Conservation (phyloP, 2,113 vertebrate genomes). For the Sphaerodactylus townsendi region DNA sequence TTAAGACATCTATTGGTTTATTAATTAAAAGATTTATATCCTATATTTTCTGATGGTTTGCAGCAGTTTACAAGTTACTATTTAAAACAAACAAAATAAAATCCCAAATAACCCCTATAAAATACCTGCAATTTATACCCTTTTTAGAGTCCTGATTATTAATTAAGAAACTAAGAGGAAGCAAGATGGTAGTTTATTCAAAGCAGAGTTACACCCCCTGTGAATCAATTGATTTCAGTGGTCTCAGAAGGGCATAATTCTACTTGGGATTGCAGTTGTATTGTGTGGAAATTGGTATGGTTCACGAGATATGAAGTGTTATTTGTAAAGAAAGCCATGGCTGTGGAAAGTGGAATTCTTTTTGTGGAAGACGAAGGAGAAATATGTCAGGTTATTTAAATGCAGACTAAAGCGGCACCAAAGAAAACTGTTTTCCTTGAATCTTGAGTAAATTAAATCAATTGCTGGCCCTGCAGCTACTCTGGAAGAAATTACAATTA, state of each 20-base stretch:
- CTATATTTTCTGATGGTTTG: too few relatives aligned
- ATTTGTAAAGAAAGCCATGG: background rate
- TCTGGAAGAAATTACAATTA: conserved; percentile 38
- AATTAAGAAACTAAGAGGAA: background rate
- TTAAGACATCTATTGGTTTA: too few relatives aligned
- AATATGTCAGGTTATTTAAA: background rate
- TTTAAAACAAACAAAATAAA: background rate
- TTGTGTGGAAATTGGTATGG: too few relatives aligned
- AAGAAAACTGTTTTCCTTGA: conserved; percentile 1
- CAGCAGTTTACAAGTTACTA: too few relatives aligned
- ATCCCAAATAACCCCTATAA: too few relatives aligned
- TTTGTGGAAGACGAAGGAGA: background rate
- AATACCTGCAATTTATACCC: too few relatives aligned
- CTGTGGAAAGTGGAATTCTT: background rate
- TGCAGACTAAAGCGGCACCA: background rate
- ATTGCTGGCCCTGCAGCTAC: conserved; percentile 25
- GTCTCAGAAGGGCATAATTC: background rate
- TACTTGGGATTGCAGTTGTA: background rate
- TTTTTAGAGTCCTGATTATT: too few relatives aligned
- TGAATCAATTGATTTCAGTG: too few relatives aligned
- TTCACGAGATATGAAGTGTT: background rate
- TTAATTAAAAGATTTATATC: too few relatives aligned
- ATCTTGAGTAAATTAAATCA: conserved; percentile 40
- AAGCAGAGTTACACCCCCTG: too few relatives aligned
- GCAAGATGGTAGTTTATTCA: too few relatives aligned